These are phyloP conservation scores for Venturia canescens DNA, from an alignment of 1,140 invertebrate genomes.

Conservation along the genomic window DNA sequence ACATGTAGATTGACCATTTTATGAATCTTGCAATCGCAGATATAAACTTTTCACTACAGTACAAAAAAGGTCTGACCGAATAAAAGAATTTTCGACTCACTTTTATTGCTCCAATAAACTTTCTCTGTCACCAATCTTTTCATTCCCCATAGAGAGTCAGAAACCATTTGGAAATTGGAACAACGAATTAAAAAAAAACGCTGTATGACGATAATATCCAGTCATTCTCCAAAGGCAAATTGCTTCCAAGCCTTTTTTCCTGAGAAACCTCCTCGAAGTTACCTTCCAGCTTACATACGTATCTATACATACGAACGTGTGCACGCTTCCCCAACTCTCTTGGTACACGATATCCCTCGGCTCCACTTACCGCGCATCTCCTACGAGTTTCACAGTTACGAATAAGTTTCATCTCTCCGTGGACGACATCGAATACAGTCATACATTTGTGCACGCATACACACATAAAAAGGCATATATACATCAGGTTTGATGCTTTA, in stretches of 20 bases:
- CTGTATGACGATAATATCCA: background rate
- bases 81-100: too few species aligned
- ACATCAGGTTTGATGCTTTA: slow-evolving; percentile 10
- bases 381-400: slow-evolving; percentile 48
- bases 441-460: background rate
- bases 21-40: too few species aligned
- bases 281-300: background rate
- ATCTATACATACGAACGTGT: background rate
- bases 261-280: background rate
- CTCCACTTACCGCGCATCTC: slow-evolving; percentile 18
- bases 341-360: slow-evolving; percentile 11
- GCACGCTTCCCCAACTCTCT: background rate
- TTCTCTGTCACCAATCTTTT: too few species aligned
- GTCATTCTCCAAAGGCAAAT: background rate
- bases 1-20: too few species aligned
- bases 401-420: slow-evolving; percentile 46
- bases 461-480: background rate
- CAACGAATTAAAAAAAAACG: too few species aligned
- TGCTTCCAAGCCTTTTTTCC: background rate
- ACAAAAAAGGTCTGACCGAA: too few species aligned
- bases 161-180: too few species aligned
- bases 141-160: too few species aligned
- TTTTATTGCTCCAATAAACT: too few species aligned
- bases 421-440: background rate
- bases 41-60: too few species aligned